A percentile compares a stretch with the other conserved stretches of the same genome.
phyloP scores from a whole-genome alignment of 37 sponge, comb jelly and placozoan genomes.

The Amphimedon queenslandica region DNA sequence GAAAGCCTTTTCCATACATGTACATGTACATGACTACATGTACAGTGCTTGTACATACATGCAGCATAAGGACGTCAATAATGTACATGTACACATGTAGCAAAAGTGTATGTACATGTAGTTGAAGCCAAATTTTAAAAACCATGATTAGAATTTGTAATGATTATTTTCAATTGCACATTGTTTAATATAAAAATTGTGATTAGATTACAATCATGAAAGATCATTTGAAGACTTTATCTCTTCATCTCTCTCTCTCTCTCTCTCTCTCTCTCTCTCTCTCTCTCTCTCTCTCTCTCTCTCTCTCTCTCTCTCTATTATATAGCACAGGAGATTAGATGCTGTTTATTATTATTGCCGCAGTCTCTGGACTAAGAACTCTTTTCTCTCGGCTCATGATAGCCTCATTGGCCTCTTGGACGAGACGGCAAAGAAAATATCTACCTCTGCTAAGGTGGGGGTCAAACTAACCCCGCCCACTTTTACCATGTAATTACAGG shows the following conservation, averaged over 20 bases:
- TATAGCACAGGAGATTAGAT: constrained; percentile 78
- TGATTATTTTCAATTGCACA: too few relatives aligned
- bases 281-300: background rate
- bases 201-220: too few relatives aligned
- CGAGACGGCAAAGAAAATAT: constrained; percentile 69
- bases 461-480: too few relatives aligned
- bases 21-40: background rate
- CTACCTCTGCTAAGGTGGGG: too few relatives aligned
- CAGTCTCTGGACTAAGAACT: constrained; percentile 57
- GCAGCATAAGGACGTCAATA: too few relatives aligned
- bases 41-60: too few relatives aligned
- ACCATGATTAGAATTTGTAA: too few relatives aligned
- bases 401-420: constrained; percentile 71
- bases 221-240: too few relatives aligned
- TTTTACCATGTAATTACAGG: too few relatives aligned
- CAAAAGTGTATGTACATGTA: background rate
- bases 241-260: too few relatives aligned
- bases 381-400: constrained; percentile 76
- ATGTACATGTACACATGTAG: too few relatives aligned
- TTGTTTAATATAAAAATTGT: background rate
- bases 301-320: background rate
- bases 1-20: background rate
- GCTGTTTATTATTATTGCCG: constrained; percentile 82
- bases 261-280: background rate
- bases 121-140: too few relatives aligned